Evolutionary conservation across 2,888 invertebrate genomes (phyloP).

Genomic region (Eristalis tenax): DNA sequence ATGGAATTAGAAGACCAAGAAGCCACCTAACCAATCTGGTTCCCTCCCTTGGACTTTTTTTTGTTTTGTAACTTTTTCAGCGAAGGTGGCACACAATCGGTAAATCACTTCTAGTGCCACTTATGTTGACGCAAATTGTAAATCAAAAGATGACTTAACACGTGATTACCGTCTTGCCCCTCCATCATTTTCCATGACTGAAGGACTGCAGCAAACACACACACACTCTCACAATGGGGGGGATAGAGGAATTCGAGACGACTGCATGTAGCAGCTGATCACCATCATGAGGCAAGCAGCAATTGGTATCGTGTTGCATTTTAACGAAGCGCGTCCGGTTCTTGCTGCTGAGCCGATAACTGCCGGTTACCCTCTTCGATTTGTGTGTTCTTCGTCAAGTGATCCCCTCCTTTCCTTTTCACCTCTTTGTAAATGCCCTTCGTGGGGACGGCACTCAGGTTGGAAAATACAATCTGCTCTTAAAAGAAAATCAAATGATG

Average conservation of each 20-base stretch:
- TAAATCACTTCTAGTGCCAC: constrained; percentile 53
- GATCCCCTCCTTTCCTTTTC: background rate
- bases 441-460: too few relatives aligned
- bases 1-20: background rate
- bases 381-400: background rate
- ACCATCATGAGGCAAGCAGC: constrained; percentile 31
- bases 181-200: too few relatives aligned
- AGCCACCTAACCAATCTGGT: constrained; percentile 4
- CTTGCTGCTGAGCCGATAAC: constrained; percentile 3
- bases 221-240: background rate
- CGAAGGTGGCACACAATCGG: constrained; percentile 23
- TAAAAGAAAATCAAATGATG: background rate
- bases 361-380: background rate
- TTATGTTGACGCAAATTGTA: constrained; percentile 51
- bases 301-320: constrained; percentile 53
- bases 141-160: constrained; percentile 45
- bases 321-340: constrained; percentile 61
- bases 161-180: constrained; percentile 33
- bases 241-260: background rate
- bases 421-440: background rate
- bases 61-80: background rate
- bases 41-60: constrained; percentile 1
- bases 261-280: constrained; percentile 36
- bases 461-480: background rate
- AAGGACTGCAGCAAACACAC: background rate